Conservation (phyloP, 2,888 invertebrate species). For the Coremacera marginata region DNA sequence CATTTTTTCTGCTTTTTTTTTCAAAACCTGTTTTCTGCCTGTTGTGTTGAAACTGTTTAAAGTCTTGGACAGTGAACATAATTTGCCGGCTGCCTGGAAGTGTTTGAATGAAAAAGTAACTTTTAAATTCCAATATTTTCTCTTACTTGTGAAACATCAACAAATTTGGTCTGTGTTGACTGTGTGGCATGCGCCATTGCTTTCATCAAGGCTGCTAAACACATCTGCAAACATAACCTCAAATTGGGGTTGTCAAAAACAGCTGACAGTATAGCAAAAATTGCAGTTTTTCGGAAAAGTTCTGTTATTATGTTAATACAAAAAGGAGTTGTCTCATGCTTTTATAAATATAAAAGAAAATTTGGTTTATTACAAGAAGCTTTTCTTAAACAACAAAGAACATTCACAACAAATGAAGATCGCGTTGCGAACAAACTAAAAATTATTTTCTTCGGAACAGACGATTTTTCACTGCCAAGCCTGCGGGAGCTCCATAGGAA, state of each 20-base stretch:
- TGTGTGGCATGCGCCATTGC: background rate
- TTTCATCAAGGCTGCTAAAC: background rate
- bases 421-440: constrained; percentile 57
- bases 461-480: constrained; percentile 83
- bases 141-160: too few relatives aligned
- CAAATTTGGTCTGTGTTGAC: too few relatives aligned
- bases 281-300: background rate
- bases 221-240: background rate
- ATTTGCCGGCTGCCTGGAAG: too few relatives aligned
- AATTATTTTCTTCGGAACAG: constrained; percentile 89
- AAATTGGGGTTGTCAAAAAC: background rate
- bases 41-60: too few relatives aligned
- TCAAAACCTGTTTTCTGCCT: too few relatives aligned
- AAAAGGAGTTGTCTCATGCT: constrained; percentile 44
- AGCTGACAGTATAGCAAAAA: background rate
- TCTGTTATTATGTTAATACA: background rate
- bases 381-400: background rate
- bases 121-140: too few relatives aligned
- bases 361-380: background rate
- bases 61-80: too few relatives aligned
- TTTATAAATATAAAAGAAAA: constrained; percentile 64
- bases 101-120: too few relatives aligned
- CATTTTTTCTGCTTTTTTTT: too few relatives aligned
- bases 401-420: constrained; percentile 21
- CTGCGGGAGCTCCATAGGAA: constrained; percentile 77